phyloP scores from a whole-genome alignment of 1,140 invertebrate species.

The Sesamia nonagrioides region DNA sequence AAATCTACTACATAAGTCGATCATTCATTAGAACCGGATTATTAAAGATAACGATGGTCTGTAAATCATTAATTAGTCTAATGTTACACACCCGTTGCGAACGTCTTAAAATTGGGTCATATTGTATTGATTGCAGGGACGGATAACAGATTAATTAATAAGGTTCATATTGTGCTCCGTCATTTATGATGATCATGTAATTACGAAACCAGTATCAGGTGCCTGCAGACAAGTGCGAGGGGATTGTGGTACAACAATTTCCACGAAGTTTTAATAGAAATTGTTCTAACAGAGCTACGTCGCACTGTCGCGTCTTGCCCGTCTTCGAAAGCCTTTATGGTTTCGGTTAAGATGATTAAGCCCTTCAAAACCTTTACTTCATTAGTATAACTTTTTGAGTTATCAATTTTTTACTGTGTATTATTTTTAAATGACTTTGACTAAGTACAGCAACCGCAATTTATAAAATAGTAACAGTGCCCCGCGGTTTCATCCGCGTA shows the following conservation, averaged over 20 bases:
- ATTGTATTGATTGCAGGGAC: background rate
- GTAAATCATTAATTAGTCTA: background rate
- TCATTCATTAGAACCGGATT: no score
- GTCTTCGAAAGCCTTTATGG: background rate
- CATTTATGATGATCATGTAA: background rate
- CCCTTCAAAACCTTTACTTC: background rate
- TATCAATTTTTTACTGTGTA: background rate
- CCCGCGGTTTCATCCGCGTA: no score
- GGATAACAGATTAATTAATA: conserved; percentile 5
- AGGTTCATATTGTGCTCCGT: background rate
- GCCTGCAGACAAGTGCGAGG: no score
- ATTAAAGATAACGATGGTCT: background rate
- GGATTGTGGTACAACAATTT: no score
- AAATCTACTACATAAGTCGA: no score
- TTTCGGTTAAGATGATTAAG: background rate
- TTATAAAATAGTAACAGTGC: no score
- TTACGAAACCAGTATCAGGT: background rate
- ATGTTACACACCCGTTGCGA: background rate
- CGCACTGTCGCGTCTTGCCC: no score
- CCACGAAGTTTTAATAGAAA: no score
- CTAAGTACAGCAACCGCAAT: no score
- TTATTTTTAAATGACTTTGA: no score
- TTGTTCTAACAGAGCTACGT: no score
- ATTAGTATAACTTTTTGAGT: background rate
- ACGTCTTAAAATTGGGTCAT: background rate